Percentiles rank a stretch among this genome's conserved stretches.
These are phyloP conservation scores for Falco berigora DNA, from an alignment of 2,797 vertebrate genomes.

Conservation along the genomic window DNA sequence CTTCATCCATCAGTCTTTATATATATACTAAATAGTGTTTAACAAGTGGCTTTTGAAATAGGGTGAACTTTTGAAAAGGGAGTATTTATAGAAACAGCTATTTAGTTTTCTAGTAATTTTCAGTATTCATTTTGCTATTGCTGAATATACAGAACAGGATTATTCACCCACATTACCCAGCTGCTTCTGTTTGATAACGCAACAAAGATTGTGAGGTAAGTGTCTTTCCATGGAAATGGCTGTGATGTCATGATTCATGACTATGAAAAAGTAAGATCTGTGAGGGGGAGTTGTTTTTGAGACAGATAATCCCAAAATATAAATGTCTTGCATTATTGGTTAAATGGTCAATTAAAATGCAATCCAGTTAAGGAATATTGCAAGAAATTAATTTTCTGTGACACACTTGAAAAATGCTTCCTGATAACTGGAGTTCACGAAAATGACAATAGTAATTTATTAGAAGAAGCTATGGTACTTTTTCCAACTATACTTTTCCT, in stretches of 20 bases:
- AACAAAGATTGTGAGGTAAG: constrained; percentile 20
- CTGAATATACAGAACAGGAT: constrained; percentile 48
- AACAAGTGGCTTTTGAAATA: constrained; percentile 59
- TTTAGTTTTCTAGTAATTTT: constrained; percentile 61
- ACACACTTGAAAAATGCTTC: not conserved
- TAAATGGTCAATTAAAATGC: not conserved
- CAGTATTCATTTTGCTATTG: constrained; percentile 52
- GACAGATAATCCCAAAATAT: not conserved
- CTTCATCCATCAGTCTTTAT: constrained; percentile 26
- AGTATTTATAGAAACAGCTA: constrained; percentile 64
- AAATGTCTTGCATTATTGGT: not conserved
- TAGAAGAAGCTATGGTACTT: not conserved
- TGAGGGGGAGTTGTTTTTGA: not conserved
- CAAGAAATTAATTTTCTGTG: not conserved
- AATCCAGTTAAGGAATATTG: not conserved
- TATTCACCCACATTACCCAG: constrained; percentile 60
- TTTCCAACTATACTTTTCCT: not conserved
- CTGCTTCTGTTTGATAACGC: constrained; percentile 50
- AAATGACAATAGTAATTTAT: not conserved
- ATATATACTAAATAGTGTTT: constrained; percentile 44
- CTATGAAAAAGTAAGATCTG: not conserved
- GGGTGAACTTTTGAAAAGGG: constrained; percentile 37
- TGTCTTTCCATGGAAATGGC: constrained; percentile 12
- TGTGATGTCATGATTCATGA: constrained; percentile 27
- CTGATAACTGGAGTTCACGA: not conserved